Percentiles rank a stretch among this genome's conserved stretches.
Evolutionary conservation across 2,888 invertebrate species (phyloP).

Genomic region (Metellina segmentata): DNA sequence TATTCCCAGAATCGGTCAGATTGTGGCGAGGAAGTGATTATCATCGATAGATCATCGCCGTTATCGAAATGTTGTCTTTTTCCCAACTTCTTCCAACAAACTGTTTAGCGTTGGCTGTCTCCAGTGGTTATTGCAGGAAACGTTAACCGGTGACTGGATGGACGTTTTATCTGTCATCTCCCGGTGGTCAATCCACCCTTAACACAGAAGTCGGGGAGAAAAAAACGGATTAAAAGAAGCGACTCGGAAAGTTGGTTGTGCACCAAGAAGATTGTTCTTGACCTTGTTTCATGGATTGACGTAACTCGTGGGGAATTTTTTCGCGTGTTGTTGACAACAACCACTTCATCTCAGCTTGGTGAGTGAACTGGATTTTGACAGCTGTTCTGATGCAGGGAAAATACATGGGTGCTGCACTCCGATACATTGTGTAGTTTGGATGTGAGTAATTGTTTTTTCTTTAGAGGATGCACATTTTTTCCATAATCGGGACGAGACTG

Average conservation of each 20-base stretch:
- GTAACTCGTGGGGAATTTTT: not conserved
- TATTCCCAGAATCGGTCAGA: not conserved
- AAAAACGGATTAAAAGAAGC: not conserved
- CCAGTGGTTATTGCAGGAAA: too few species aligned
- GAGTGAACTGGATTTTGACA: constrained; percentile 19
- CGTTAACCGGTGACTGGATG: too few species aligned
- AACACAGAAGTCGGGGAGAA: not conserved
- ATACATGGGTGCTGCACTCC: not conserved
- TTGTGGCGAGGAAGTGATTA: not conserved
- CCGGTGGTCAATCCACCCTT: constrained; percentile 20
- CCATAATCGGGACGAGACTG: too few species aligned
- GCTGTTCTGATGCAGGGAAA: not conserved
- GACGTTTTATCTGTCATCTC: too few species aligned
- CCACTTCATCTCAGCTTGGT: constrained; percentile 9
- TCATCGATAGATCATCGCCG: too few species aligned
- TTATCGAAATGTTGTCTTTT: not conserved
- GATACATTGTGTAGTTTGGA: not conserved
- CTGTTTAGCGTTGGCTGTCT: too few species aligned
- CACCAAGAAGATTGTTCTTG: constrained; percentile 5
- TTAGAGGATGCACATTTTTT: too few species aligned
- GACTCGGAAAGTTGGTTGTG: not conserved
- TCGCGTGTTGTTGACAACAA: not conserved
- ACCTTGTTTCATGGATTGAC: constrained; percentile 25
- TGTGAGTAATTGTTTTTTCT: too few species aligned
- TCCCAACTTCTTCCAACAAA: too few species aligned